Evolutionary conservation across 2,888 invertebrate species (phyloP).

Genomic region (Clunio marinus): DNA sequence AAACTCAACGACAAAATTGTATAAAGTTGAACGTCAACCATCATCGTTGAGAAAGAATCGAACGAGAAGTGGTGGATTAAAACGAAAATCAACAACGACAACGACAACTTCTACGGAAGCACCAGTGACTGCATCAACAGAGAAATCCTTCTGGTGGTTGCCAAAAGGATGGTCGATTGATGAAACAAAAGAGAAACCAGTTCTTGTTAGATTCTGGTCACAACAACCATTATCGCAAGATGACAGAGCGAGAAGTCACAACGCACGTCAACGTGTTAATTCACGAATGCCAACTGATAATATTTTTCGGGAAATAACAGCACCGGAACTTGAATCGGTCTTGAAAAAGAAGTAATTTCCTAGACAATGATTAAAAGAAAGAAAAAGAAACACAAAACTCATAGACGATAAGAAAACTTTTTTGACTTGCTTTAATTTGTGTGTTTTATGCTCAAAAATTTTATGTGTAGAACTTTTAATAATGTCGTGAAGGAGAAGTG

Average conservation of each 20-base stretch:
- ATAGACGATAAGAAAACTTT: too few relatives aligned
- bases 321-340: not conserved
- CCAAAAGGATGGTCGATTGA: slow-evolving; percentile 28
- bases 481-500: too few relatives aligned
- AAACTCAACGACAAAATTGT: not conserved
- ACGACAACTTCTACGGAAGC: not conserved
- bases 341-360: not conserved
- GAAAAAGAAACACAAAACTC: too few relatives aligned
- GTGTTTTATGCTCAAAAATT: not conserved
- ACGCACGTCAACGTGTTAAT: slow-evolving; percentile 12
- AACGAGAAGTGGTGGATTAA: not conserved
- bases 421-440: too few relatives aligned
- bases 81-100: not conserved
- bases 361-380: not conserved
- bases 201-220: slow-evolving; percentile 25
- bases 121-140: not conserved
- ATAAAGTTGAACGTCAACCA: not conserved
- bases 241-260: slow-evolving; percentile 22
- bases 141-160: slow-evolving; percentile 18
- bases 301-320: slow-evolving; percentile 18
- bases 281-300: slow-evolving; percentile 21
- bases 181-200: slow-evolving; percentile 29
- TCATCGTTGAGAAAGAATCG: slow-evolving; percentile 10
- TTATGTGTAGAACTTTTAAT: slow-evolving; percentile 8
- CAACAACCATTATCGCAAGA: not conserved